phyloP scores from a whole-genome alignment of 2,113 vertebrate species.

The Clupea harengus region DNA sequence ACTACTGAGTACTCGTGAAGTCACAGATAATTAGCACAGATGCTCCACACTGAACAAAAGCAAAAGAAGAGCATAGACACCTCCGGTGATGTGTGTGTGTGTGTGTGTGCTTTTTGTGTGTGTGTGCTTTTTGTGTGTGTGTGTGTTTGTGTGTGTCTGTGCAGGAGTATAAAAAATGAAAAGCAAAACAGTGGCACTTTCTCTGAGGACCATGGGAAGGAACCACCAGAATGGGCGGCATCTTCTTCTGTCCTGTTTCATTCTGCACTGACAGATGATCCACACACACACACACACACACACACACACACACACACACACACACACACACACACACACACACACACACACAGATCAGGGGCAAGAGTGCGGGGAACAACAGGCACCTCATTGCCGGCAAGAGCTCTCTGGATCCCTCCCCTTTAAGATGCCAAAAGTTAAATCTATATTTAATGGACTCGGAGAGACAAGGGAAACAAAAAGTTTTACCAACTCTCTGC shows the following conservation, averaged over 20 bases:
- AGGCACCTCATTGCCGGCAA: conserved; percentile 31
- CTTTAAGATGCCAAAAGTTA: conserved; percentile 45
- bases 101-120: neutral
- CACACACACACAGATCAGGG: conserved; percentile 24
- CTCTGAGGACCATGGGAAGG: neutral
- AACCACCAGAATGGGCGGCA: neutral
- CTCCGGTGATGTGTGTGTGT: neutral
- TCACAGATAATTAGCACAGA: neutral
- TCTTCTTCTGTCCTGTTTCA: conserved; percentile 8
- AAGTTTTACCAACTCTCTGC: conserved; percentile 45
- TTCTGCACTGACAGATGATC: neutral
- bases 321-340: conserved; percentile 9
- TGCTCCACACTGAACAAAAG: neutral
- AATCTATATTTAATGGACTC: conserved; percentile 62
- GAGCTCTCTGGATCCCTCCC: conserved; percentile 29
- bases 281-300: neutral
- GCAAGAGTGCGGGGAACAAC: conserved; percentile 17
- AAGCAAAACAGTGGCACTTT: neutral
- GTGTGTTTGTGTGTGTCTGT: conserved; percentile 2
- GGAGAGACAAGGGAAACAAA: conserved; percentile 38
- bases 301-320: neutral
- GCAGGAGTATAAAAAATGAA: neutral
- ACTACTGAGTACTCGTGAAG: neutral
- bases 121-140: neutral
- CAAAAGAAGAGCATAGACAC: neutral